Percentiles rank a stretch among this genome's conserved stretches.
Conservation (phyloP, 1,140 invertebrate species). For the Wasmannia auropunctata region DNA sequence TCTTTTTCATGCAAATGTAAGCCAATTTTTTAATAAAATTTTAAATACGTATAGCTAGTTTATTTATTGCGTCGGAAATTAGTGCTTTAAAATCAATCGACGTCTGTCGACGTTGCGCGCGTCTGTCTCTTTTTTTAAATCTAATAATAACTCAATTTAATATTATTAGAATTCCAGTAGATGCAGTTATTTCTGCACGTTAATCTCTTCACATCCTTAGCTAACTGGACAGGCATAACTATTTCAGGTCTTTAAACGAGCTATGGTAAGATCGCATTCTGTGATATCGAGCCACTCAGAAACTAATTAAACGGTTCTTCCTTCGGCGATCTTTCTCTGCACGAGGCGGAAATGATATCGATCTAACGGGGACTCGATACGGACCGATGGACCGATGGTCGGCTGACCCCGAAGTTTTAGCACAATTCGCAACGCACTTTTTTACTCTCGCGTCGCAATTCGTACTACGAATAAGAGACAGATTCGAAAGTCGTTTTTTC, state of each 20-base stretch:
- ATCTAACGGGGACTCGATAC: constrained; percentile 34
- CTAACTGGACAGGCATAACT: constrained; percentile 36
- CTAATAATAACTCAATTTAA: neutral
- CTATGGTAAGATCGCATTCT: constrained; percentile 11
- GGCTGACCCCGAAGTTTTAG: neutral
- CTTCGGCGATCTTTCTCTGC: neutral
- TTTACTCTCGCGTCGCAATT: neutral
- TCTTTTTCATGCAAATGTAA: neutral
- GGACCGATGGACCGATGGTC: neutral
- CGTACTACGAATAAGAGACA: neutral
- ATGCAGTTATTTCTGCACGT: neutral
- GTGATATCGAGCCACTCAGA: constrained; percentile 13
- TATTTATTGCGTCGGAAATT: neutral
- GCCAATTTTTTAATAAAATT: neutral
- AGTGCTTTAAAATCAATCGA: neutral
- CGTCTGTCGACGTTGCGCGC: neutral
- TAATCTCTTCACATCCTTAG: neutral
- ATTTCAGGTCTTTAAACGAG: constrained; percentile 38
- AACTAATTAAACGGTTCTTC: constrained; percentile 38
- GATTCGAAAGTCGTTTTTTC: neutral
- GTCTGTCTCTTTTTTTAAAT: neutral
- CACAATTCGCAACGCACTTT: neutral
- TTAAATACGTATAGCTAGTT: neutral
- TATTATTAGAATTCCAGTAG: neutral
- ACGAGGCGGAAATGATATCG: constrained; percentile 32